These are phyloP conservation scores for Limnephilus marmoratus DNA, from an alignment of 2,888 invertebrate genomes.

Conservation along the genomic window DNA sequence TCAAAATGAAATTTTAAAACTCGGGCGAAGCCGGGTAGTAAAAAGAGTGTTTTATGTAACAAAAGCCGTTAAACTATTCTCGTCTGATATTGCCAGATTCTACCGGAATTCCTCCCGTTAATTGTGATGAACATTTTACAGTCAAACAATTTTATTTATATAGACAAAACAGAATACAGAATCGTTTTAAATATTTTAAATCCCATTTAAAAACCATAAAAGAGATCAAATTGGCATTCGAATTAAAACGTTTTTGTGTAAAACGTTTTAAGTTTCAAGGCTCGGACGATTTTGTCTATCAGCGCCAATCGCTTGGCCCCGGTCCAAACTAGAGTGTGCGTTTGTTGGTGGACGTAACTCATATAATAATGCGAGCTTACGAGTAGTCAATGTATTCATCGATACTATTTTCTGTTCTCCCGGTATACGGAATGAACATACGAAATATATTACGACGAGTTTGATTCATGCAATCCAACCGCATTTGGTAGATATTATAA, in stretches of 20 bases:
- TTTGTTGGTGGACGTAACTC: not conserved
- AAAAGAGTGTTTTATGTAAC: not conserved
- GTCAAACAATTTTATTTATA: not conserved
- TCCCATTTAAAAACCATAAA: not conserved
- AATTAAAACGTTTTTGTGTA: constrained; percentile 17
- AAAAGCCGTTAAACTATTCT: not conserved
- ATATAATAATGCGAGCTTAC: not conserved
- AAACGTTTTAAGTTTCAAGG: constrained; percentile 31
- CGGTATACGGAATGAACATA: not conserved
- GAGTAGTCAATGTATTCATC: not conserved
- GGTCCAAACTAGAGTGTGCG: constrained; percentile 2
- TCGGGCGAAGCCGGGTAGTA: not conserved
- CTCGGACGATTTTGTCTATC: constrained; percentile 24
- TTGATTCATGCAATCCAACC: not conserved
- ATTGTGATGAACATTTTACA: not conserved
- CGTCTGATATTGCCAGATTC: too few species aligned
- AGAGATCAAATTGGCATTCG: not conserved
- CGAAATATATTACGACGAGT: not conserved
- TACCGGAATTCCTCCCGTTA: not conserved
- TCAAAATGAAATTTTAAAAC: not conserved
- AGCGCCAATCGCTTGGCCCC: constrained; percentile 24
- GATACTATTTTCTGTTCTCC: not conserved
- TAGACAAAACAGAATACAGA: not conserved
- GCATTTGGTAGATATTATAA: not conserved
- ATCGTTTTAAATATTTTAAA: not conserved